These are phyloP conservation scores for Brachyopa scutellaris DNA, from an alignment of 2,888 invertebrate species.

Conservation along the genomic window DNA sequence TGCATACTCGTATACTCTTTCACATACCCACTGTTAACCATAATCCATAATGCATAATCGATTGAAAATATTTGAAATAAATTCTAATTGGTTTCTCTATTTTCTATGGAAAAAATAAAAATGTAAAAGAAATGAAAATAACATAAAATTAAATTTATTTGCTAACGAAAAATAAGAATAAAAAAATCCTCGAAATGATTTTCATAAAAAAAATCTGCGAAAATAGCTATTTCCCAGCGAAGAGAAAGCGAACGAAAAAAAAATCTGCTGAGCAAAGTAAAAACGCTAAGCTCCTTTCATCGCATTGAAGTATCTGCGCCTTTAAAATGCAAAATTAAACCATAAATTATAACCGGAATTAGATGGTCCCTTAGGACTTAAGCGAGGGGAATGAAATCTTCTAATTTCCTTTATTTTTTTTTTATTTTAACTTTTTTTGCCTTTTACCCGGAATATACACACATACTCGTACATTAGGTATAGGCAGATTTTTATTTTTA, in stretches of 20 bases:
- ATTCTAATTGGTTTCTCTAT: slow-evolving; percentile 2
- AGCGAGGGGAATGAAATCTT: slow-evolving; percentile 24
- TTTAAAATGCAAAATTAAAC: slow-evolving; percentile 65
- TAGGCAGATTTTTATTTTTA: neutral
- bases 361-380: slow-evolving; percentile 55
- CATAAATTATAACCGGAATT: slow-evolving; percentile 68
- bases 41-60: neutral
- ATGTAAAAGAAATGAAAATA: slow-evolving; percentile 10
- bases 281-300: slow-evolving; percentile 53
- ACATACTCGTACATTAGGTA: too few species aligned
- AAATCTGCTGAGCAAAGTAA: slow-evolving; percentile 5
- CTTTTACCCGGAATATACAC: neutral
- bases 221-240: slow-evolving; percentile 15
- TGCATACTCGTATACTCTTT: too few species aligned
- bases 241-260: neutral
- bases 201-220: slow-evolving; percentile 23
- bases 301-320: slow-evolving; percentile 52
- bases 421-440: neutral
- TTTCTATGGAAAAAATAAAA: neutral
- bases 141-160: slow-evolving; percentile 54
- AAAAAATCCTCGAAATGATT: slow-evolving; percentile 39
- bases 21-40: too few species aligned
- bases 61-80: neutral
- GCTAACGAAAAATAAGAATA: slow-evolving; percentile 35
- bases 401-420: slow-evolving; percentile 15